phyloP scores from a whole-genome alignment of 2,797 vertebrate species.

The Zenarchopterus dispar region DNA sequence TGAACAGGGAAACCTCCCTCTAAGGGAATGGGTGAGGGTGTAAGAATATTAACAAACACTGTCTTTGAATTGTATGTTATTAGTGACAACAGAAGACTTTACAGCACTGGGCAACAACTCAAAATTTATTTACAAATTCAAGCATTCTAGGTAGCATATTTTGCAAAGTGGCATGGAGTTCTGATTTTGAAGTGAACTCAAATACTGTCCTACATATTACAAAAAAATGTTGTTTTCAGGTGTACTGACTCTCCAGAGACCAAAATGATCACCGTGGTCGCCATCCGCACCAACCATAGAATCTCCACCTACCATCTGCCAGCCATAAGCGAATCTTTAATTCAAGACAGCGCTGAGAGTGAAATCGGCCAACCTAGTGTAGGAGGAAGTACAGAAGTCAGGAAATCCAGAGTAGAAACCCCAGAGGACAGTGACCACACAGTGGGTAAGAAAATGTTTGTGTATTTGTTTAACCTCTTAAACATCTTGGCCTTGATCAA shows the following conservation, averaged over 20 bases:
- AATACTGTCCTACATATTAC: too few relatives aligned
- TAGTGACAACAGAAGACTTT: too few relatives aligned
- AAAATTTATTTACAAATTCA: too few relatives aligned
- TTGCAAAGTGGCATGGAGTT: too few relatives aligned
- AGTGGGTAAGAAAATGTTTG: constrained; percentile 37
- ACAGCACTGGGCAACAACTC: too few relatives aligned
- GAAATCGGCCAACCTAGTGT: constrained; percentile 20
- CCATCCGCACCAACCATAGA: constrained; percentile 82
- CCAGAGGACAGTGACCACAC: constrained; percentile 25
- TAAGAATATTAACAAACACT: too few relatives aligned
- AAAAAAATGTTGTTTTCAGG: constrained; percentile 68
- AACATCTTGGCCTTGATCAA: background rate
- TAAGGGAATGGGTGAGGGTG: too few relatives aligned
- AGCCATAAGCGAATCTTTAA: constrained; percentile 56
- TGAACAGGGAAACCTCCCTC: too few relatives aligned
- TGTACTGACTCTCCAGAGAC: constrained; percentile 81
- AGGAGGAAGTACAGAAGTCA: constrained; percentile 37
- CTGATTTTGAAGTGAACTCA: too few relatives aligned
- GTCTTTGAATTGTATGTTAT: too few relatives aligned
- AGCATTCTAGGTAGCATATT: too few relatives aligned
- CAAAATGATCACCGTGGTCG: constrained; percentile 82
- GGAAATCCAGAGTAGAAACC: constrained; percentile 49
- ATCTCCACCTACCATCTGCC: constrained; percentile 87
- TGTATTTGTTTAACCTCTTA: background rate
- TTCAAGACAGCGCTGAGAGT: constrained; percentile 39